Percentiles rank a stretch among this genome's conserved stretches.
phyloP scores from a whole-genome alignment of 2,888 invertebrate species.

The Apocheima hispidaria region DNA sequence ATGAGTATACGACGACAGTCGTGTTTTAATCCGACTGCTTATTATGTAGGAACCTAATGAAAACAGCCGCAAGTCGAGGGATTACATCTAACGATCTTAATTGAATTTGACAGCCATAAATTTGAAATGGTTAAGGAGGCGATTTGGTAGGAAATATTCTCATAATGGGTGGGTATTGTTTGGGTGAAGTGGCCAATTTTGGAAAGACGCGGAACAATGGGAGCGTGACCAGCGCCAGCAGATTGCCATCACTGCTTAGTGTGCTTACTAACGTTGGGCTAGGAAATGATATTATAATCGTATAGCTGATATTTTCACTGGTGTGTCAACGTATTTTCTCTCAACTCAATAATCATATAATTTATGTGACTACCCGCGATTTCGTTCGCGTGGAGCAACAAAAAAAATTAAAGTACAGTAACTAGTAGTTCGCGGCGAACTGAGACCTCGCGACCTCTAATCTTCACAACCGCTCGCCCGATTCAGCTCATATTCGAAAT shows the following conservation, averaged over 20 bases:
- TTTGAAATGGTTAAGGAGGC: conserved; percentile 44
- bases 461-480: no score
- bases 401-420: neutral
- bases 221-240: conserved; percentile 70
- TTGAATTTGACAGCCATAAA: conserved; percentile 43
- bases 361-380: no score
- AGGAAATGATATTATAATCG: conserved; percentile 53
- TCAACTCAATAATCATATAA: no score
- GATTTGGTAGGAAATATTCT: conserved; percentile 53
- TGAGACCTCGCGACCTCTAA: no score
- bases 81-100: conserved; percentile 41
- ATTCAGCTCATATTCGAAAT: no score
- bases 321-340: no score
- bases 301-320: conserved; percentile 63
- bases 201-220: conserved; percentile 71
- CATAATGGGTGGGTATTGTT: conserved; percentile 57
- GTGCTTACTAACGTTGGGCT: conserved; percentile 54
- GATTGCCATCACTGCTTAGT: conserved; percentile 68
- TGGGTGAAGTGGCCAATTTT: conserved; percentile 68
- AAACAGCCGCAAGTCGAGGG: conserved; percentile 28
- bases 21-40: conserved; percentile 17
- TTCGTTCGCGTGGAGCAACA: no score
- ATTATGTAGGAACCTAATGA: conserved; percentile 15
- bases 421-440: no score
- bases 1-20: conserved; percentile 31